phyloP scores from a whole-genome alignment of 2,797 vertebrate genomes.

The Cygnus olor region DNA sequence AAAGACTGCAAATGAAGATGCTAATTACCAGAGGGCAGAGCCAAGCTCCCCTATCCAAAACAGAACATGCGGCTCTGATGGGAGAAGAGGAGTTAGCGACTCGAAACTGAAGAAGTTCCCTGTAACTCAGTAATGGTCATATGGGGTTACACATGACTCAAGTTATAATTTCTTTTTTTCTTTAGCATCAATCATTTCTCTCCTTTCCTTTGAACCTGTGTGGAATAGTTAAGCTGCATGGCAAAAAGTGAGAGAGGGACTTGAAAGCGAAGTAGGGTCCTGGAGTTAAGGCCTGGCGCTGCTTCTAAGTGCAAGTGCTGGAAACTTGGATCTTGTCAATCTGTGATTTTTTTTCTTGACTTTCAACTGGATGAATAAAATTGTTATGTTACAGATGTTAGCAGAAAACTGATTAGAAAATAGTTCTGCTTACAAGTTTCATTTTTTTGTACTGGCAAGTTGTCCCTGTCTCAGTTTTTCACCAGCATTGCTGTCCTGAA shows the following conservation, averaged over 20 bases:
- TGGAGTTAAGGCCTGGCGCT: not conserved
- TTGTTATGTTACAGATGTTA: fast-evolving
- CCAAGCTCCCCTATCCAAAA: not conserved
- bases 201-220: not conserved
- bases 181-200: not conserved
- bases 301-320: not conserved
- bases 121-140: not conserved
- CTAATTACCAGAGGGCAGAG: not conserved
- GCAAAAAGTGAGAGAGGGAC: not conserved
- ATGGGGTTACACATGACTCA: not conserved
- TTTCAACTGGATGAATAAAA: no score
- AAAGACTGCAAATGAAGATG: not conserved
- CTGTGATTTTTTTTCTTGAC: no score
- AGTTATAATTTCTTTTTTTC: not conserved
- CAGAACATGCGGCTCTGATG: not conserved
- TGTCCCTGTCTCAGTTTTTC: not conserved
- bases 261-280: not conserved
- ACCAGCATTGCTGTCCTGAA: not conserved
- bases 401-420: not conserved
- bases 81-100: not conserved
- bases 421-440: not conserved
- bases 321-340: fast-evolving
- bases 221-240: not conserved
- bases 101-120: not conserved
- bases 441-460: not conserved